These are phyloP conservation scores for Champsocephalus gunnari DNA, from an alignment of 2,797 vertebrate species.

Conservation along the genomic window DNA sequence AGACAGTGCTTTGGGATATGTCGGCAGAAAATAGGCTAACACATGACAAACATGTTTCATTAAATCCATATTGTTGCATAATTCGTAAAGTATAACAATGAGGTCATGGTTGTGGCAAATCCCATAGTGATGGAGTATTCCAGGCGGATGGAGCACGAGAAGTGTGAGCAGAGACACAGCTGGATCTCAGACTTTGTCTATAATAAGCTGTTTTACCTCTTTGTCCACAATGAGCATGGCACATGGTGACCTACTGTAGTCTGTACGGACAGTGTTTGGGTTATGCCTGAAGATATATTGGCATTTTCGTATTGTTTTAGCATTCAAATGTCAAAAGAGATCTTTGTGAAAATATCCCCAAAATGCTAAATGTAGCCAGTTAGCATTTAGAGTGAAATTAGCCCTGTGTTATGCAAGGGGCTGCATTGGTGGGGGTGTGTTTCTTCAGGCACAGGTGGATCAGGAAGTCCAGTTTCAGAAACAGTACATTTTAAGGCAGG, in stretches of 20 bases:
- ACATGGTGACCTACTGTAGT: neutral
- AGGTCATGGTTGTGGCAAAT: neutral
- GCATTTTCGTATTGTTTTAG: neutral
- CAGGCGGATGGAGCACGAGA: neutral
- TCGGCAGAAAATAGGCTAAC: neutral
- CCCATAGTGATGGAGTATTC: neutral
- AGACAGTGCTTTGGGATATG: neutral
- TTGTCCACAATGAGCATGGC: neutral
- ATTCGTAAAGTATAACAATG: neutral
- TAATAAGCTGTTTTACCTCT: neutral
- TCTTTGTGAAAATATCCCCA: neutral
- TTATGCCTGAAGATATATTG: neutral
- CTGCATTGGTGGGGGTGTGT: neutral
- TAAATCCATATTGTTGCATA: neutral
- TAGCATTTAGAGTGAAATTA: neutral
- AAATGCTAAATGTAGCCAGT: neutral
- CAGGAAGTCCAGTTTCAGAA: neutral
- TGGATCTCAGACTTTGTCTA: neutral
- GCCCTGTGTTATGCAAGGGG: neutral
- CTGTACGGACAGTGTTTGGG: neutral
- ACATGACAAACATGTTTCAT: neutral
- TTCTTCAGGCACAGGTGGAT: neutral
- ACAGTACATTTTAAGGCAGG: neutral
- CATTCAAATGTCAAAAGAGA: neutral
- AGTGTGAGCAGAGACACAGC: neutral